Evolutionary conservation across 2,113 vertebrate genomes (phyloP).

Genomic region (Puma concolor): DNA sequence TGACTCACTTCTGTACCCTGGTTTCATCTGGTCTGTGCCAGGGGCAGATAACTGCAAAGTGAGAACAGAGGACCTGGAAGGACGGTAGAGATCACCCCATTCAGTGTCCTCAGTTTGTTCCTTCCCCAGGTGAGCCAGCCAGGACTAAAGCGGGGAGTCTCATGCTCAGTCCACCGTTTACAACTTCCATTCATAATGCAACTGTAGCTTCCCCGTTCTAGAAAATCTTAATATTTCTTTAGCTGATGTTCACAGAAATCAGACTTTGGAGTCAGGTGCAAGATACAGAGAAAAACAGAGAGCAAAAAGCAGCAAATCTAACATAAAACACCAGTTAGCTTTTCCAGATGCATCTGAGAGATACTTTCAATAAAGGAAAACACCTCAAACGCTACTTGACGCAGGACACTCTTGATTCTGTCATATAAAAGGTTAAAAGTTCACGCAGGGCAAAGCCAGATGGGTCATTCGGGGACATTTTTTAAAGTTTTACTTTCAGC

Average conservation of each 20-base stretch:
- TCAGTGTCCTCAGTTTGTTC: background rate
- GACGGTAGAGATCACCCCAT: background rate
- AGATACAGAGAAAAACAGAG: background rate
- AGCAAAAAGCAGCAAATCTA: background rate
- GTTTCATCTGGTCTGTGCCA: background rate
- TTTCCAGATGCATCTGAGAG: background rate
- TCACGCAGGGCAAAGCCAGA: background rate
- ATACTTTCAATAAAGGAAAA: slow-evolving; percentile 30
- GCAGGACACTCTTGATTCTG: background rate
- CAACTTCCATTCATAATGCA: background rate
- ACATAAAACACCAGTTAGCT: background rate
- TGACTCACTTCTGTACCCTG: background rate
- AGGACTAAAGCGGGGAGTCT: background rate
- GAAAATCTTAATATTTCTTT: slow-evolving; percentile 37
- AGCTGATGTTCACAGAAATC: slow-evolving; percentile 5
- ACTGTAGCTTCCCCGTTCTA: background rate
- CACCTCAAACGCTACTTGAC: background rate
- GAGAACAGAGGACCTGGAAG: background rate
- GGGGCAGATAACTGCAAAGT: background rate
- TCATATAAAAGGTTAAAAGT: slow-evolving; percentile 45
- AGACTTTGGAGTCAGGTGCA: background rate
- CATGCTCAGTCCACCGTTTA: background rate
- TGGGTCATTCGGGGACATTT: slow-evolving; percentile 54
- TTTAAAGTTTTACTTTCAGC: slow-evolving; percentile 46
- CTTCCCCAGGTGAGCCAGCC: background rate